Base-by-base conservation (phyloP, 1,140 invertebrate genomes). In the Spodoptera litura region DNA sequence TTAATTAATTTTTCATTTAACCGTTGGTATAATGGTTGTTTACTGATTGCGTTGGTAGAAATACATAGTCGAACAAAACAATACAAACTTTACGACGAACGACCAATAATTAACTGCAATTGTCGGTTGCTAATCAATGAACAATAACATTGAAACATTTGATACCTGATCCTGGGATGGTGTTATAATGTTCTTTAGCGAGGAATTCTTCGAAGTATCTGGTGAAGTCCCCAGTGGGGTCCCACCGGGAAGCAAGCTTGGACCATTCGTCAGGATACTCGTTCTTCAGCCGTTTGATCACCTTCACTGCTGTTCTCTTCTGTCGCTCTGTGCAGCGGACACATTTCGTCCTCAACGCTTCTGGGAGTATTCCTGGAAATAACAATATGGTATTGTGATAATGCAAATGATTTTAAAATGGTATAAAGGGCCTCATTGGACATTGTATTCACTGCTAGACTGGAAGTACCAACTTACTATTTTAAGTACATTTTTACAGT, bases 271-370 rank as follows among this genome's bases (percentile, higher is more conserved):
- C 94, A 0, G 95, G 95, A 86, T 96, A 96, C 76, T 96, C 95
- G 78, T 94, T 93, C 72, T 95, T 94, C 55, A 96, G 85, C 38
- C 95, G 85, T 59, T 92, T 94, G 15, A 96, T 95, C 9, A 95
- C 92, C 78, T 95, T 93, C 10, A 95, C 90, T 0, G 95, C 95
- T 6, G 92, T 94, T 52, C 89, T 92, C 85, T 95, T 96, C 85
- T 96, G 96, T 59, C 95, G 94, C 64, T 96, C 95, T 0, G 95
- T 96, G 85, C 96, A 96, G 20, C 95, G 87, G 8, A 93, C 83
- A 83, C 96, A 96, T 78, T 96, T 96, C 64, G 95, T 96, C 81
- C 95, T 88, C 51, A 96, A 82, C 4, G 96, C 96, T 90, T 96
- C 96, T 35, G 96, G 96, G 31, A 96, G 88, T 80, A 96, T 91